Conservation (phyloP, 2,113 vertebrate species). For the Atherinomorus stipes region DNA sequence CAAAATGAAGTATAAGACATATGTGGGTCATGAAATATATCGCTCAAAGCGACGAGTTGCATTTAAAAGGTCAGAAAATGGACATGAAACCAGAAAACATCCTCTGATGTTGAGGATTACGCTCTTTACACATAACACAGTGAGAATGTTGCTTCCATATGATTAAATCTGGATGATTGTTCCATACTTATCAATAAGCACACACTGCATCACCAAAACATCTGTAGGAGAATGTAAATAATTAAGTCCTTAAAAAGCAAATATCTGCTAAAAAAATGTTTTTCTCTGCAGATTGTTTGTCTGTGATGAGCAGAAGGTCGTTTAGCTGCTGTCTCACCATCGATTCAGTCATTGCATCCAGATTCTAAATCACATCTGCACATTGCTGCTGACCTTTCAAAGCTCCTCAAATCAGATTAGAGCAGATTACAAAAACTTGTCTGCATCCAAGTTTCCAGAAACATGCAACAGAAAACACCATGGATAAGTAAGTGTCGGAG, state of each 20-base stretch:
- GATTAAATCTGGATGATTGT: background rate
- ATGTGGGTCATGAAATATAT: slow-evolving; percentile 35
- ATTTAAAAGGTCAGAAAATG: slow-evolving; percentile 30
- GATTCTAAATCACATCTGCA: slow-evolving; percentile 49
- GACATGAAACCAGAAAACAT: background rate
- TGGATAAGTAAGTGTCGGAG: background rate
- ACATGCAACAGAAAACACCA: background rate
- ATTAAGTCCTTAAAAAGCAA: background rate
- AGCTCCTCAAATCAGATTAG: slow-evolving; percentile 53
- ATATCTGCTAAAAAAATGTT: background rate
- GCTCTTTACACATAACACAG: background rate
- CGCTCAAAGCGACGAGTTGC: background rate
- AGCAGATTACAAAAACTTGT: slow-evolving; percentile 34
- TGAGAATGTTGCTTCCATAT: background rate
- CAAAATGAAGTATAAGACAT: background rate
- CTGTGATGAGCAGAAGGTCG: background rate
- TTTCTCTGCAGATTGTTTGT: background rate
- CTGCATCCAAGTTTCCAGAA: slow-evolving; percentile 24
- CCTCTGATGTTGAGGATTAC: background rate
- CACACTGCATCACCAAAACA: slow-evolving; percentile 1
- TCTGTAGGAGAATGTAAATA: background rate
- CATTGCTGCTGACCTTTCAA: slow-evolving; percentile 53
- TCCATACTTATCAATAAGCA: background rate
- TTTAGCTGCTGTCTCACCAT: slow-evolving; percentile 3
- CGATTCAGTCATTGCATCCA: slow-evolving; percentile 25